Evolutionary conservation across 2,888 invertebrate species (phyloP), one percentile per base, ranked within the genome.

Genomic region (Andrena camellia): DNA sequence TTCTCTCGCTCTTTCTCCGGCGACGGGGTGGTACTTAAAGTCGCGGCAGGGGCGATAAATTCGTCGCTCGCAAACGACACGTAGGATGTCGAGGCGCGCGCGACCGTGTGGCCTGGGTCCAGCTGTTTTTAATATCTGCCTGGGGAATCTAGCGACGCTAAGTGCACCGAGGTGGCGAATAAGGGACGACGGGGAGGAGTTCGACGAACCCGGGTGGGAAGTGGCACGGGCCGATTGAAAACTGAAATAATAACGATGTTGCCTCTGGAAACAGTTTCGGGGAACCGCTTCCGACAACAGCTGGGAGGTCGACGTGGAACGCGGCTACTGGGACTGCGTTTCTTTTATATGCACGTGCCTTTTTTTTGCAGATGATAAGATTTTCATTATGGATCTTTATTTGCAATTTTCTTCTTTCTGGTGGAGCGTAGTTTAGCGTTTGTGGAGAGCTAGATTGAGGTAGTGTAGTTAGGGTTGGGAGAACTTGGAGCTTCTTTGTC

Each of bases 61-160:
- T 88, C 86, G 88, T 84, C 83, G 85, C 77, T 84, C 81, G 86
- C 81, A 84, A 87, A 86, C 82, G 87, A 88, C 87, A 85, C 81
- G 84, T 78, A 79, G 67, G 59, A 35, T 63, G 50, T 17, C 42
- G 42, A 17, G 42, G 17, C 74, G 67, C 80, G 74, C 64, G 60
- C 48, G 57, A 31, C 62, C 71, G 75, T 59, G 80, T 66, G 72
- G 59, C 64, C 70, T 62, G 71, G 80, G 54, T 84, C 84, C 87
- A 90, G 90, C 86, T 90, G 90, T 90, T 90, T 90, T 90, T 90
- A 90, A 90, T 90, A 90, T 89, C 88, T 85, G 83, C 62, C 82
- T 62, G 83, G 79, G 84, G 88, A 87, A 89, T 87, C 87, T 87
- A 84, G 85, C 82, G 78, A 78, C 82, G 76, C 78, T 88, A 88